phyloP scores from a whole-genome alignment of 2,113 vertebrate species.

The Conger conger region DNA sequence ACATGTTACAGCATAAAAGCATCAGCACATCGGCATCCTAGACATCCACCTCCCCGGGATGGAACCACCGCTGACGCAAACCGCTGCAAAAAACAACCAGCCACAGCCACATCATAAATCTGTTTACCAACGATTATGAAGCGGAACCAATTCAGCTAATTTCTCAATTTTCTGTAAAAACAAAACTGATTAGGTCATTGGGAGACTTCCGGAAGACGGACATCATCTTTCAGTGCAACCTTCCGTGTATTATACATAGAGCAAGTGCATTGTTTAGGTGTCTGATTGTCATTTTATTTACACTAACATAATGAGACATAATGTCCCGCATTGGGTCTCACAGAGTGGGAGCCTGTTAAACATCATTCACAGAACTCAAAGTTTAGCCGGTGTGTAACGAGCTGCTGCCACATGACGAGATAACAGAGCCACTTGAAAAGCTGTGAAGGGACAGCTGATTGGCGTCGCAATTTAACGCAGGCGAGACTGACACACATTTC shows the following conservation, averaged over 20 bases:
- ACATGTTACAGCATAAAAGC: not conserved
- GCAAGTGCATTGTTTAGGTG: not conserved
- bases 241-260: too few relatives aligned
- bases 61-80: not conserved
- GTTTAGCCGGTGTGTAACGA: not conserved
- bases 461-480: not conserved
- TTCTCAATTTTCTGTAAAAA: not conserved
- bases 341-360: not conserved
- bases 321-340: too few relatives aligned
- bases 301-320: not conserved
- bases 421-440: not conserved
- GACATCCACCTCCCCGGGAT: not conserved
- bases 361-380: not conserved
- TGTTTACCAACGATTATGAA: not conserved
- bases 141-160: not conserved
- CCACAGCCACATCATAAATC: not conserved
- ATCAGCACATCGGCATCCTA: not conserved
- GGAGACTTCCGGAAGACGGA: not conserved
- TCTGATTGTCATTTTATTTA: not conserved
- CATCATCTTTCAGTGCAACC: too few relatives aligned
- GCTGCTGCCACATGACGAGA: not conserved
- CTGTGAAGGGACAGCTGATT: not conserved
- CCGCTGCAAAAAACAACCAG: not conserved
- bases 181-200: not conserved
- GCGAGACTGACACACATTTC: constrained; percentile 2